Conservation (phyloP, 2,888 invertebrate species). For the Heliothis peltigera region DNA sequence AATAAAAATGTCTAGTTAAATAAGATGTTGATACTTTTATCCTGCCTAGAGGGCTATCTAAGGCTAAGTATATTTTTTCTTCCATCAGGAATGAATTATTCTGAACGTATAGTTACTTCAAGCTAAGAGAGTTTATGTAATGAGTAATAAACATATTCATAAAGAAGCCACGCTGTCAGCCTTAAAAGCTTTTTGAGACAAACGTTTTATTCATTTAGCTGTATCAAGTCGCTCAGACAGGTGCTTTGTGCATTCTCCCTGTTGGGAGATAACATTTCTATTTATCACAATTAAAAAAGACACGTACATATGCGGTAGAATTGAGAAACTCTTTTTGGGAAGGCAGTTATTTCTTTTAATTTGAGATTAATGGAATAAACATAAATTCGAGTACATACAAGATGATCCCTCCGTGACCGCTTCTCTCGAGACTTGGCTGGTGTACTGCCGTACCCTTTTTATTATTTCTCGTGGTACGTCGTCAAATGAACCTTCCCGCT, state of each 20-base stretch:
- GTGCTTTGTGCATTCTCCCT: background rate
- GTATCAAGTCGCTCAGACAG: slow-evolving; percentile 2
- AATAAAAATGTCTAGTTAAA: slow-evolving; percentile 56
- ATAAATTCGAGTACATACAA: too few species aligned
- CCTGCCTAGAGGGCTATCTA: background rate
- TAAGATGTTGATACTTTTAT: slow-evolving; percentile 25
- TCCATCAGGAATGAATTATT: background rate
- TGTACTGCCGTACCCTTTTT: too few species aligned
- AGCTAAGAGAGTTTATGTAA: background rate
- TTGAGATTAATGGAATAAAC: too few species aligned
- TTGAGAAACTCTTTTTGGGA: too few species aligned
- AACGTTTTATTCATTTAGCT: slow-evolving; percentile 23
- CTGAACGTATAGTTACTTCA: background rate
- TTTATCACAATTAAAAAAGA: too few species aligned
- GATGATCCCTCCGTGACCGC: too few species aligned
- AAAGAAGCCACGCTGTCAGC: background rate
- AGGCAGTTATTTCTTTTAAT: too few species aligned
- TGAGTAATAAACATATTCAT: slow-evolving; percentile 6
- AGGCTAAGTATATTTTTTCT: too few species aligned
- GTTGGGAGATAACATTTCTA: background rate
- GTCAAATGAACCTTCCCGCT: too few species aligned
- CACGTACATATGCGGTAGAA: too few species aligned
- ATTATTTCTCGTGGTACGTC: too few species aligned
- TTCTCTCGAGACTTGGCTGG: too few species aligned
- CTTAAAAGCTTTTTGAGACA: slow-evolving; percentile 12